Evolutionary conservation across 2,888 invertebrate genomes (phyloP), one percentile per base, ranked within the genome.

Genomic region (Nomada ruficornis): DNA sequence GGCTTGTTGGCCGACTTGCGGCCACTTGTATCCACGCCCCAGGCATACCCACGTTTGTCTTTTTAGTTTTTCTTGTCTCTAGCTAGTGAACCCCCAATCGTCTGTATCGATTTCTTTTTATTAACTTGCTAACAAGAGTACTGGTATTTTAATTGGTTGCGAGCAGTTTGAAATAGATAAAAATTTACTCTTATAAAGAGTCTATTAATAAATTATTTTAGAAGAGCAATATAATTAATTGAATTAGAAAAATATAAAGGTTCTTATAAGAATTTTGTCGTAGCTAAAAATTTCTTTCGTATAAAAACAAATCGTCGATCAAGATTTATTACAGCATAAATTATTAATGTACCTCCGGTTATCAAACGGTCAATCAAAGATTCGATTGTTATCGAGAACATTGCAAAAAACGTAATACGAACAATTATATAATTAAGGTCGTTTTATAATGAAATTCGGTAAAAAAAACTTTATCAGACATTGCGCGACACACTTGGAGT

Each of bases 1-100:
- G 42, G 47, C 69, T 72, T 73, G 82, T 77, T 26, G 60, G 57
- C 29, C n/a, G 77, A 68, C 77, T 80, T 36, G 55, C 2, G 65
- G 80, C 71, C 80, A 80, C 78, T 79, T 69, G 63, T 20, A 42
- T 47, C n/a, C 63, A 26, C 20, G 52, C 63, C 62, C 23, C 11
- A 26, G 54, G 50, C 23, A 13, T 44, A 10, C 11, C 29, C 47
- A 55, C 71, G 71, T 36, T 55, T 60, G n/a, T 50, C 5, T 36
- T 20, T 13, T 18, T 5, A 1, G 4, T 42, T 18, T 18, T 10
- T 64, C 52, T 36, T 20, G 26, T 52, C 52, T 23, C 23, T 13
- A 9, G 2, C 23, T 23, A 44, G 60, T 20, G 13, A 23, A 18
- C 20, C 36, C n/a, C 7, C 20, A 70, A 63, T 76, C 36, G 5